Evolutionary conservation across 2,113 vertebrate genomes (phyloP).

Genomic region (Lepisosteus oculatus): DNA sequence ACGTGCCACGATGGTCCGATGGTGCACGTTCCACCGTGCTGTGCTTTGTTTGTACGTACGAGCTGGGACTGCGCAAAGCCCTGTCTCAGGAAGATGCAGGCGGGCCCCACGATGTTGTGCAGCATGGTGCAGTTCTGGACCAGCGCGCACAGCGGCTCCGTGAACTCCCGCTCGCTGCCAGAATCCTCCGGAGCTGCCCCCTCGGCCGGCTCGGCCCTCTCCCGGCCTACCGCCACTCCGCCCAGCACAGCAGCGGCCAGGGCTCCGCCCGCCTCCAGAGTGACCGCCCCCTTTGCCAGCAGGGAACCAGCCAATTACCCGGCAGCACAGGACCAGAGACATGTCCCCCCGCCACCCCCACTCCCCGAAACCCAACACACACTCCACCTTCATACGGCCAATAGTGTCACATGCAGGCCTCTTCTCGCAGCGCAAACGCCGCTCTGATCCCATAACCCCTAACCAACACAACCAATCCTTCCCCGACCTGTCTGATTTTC

Average conservation of each 20-base stretch:
- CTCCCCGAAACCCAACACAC: background rate
- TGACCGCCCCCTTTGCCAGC: slow-evolving; percentile 43
- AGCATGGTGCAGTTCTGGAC: slow-evolving; percentile 71
- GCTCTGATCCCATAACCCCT: no score
- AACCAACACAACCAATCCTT: background rate
- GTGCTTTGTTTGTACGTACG: slow-evolving; percentile 54
- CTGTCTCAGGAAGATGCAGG: slow-evolving; percentile 71
- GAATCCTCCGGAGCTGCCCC: slow-evolving; percentile 39
- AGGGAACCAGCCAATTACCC: slow-evolving; percentile 37
- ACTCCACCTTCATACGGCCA: background rate
- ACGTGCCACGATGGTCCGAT: background rate
- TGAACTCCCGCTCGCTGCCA: slow-evolving; percentile 46
- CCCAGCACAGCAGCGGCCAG: slow-evolving; percentile 46
- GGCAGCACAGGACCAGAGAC: background rate
- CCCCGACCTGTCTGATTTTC: no score
- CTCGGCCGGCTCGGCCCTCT: slow-evolving; percentile 48
- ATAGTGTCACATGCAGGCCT: background rate
- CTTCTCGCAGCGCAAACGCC: no score
- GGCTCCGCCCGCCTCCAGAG: slow-evolving; percentile 35
- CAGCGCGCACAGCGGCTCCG: slow-evolving; percentile 59
- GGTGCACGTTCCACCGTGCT: slow-evolving; percentile 16
- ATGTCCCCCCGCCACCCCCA: background rate
- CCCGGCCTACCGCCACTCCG: slow-evolving; percentile 35
- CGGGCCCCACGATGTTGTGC: slow-evolving; percentile 68
- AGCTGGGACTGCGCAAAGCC: slow-evolving; percentile 64